Conservation (phyloP, 2,113 vertebrate species). For the Boulengerochromis microlepis region DNA sequence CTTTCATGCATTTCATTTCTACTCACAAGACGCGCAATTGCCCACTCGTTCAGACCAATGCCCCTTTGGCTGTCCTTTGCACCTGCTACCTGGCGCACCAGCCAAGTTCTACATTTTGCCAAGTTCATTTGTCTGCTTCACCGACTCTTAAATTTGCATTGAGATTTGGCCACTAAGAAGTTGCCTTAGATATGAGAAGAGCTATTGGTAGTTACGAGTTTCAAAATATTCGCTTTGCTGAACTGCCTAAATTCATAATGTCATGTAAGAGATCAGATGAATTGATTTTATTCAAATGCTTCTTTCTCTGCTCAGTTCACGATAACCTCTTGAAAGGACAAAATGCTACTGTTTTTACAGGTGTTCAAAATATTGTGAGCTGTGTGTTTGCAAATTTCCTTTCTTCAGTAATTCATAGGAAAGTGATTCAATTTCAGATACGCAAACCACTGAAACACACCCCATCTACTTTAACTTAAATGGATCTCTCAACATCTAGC, state of each 20-base stretch:
- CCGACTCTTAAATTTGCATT: constrained; percentile 7
- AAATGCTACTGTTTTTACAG: neutral
- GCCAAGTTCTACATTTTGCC: neutral
- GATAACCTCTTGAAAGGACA: neutral
- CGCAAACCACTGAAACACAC: neutral
- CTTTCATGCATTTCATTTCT: constrained; percentile 13
- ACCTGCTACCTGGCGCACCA: constrained; percentile 32
- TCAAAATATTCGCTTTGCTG: neutral
- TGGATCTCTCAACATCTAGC: neutral
- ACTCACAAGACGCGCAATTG: constrained; percentile 3
- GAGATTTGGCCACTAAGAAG: neutral
- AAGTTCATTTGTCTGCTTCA: constrained; percentile 34
- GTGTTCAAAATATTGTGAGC: neutral
- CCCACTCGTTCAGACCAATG: constrained; percentile 16
- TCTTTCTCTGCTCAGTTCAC: neutral
- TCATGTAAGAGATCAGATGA: neutral
- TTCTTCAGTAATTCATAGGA: constrained; percentile 11
- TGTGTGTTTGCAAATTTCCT: neutral
- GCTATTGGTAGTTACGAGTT: neutral
- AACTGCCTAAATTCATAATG: neutral
- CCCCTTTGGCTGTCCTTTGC: constrained; percentile 24
- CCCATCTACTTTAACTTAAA: neutral
- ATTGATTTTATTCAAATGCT: neutral
- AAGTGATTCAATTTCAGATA: neutral
- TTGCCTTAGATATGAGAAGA: neutral